Percentiles rank a stretch among this genome's conserved stretches.
phyloP scores from a whole-genome alignment of 2,113 vertebrate genomes.

The Ranitomeya variabilis region DNA sequence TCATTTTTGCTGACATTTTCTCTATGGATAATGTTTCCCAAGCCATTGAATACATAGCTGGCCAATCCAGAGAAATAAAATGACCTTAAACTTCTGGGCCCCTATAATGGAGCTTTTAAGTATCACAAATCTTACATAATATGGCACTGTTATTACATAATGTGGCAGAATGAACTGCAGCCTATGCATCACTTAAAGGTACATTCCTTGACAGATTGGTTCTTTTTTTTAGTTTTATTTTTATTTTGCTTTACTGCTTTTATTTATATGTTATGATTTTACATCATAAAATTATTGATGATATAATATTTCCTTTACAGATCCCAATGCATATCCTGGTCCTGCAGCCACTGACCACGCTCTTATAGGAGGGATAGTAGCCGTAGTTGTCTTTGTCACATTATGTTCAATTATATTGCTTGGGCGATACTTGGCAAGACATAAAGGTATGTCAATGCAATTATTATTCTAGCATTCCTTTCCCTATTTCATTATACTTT shows the following conservation, averaged over 20 bases:
- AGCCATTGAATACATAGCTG: too few relatives aligned
- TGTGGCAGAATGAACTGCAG: too few relatives aligned
- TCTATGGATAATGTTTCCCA: not conserved
- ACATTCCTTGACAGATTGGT: not conserved
- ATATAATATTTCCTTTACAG: constrained; percentile 69
- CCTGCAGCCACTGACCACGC: constrained; percentile 91
- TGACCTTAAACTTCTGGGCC: too few relatives aligned
- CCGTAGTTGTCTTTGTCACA: constrained; percentile 97
- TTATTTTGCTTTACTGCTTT: not conserved
- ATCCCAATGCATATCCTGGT: constrained; percentile 89
- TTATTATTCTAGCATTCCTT: not conserved
- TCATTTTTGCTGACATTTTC: not conserved
- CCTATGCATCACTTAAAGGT: too few relatives aligned
- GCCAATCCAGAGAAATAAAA: too few relatives aligned
- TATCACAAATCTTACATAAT: too few relatives aligned
- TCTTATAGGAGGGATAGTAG: constrained; percentile 97
- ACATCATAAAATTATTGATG: not conserved
- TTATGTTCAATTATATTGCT: constrained; percentile 98
- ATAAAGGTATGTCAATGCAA: constrained; percentile 88
- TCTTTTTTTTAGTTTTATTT: not conserved
- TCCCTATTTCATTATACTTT: not conserved
- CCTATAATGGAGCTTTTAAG: too few relatives aligned
- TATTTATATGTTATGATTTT: not conserved
- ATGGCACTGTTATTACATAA: too few relatives aligned
- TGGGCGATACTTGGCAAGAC: constrained; percentile 97